Evolutionary conservation across 2,888 invertebrate genomes (phyloP).

Genomic region (Leucophenga montana): DNA sequence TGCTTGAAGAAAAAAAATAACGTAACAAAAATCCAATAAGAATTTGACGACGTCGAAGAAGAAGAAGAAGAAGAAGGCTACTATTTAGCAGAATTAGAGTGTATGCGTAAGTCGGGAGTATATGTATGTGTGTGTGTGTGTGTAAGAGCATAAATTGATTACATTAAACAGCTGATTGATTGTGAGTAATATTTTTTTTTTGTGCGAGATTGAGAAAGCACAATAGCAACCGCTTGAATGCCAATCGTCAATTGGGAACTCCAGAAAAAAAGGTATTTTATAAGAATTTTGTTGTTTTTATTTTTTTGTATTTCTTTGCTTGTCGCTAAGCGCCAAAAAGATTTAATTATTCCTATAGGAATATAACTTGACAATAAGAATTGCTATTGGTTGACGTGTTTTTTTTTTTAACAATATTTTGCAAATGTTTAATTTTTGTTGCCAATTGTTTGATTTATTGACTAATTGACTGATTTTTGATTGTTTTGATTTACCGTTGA

Average conservation of each 20-base stretch:
- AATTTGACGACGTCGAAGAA: not conserved
- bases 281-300: not conserved
- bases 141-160: not conserved
- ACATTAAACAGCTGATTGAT: not conserved
- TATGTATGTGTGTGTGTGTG: not conserved
- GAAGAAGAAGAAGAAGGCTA: not conserved
- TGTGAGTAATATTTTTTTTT: too few relatives aligned
- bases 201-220: not conserved
- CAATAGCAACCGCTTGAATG: too few relatives aligned
- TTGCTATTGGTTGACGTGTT: not conserved
- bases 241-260: not conserved
- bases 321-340: constrained; percentile 13
- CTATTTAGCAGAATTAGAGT: too few relatives aligned
- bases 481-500: not conserved
- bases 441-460: constrained; percentile 13
- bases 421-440: not conserved
- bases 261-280: not conserved
- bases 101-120: not conserved
- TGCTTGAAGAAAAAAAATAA: too few relatives aligned
- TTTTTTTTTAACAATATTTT: not conserved
- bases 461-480: constrained; percentile 6
- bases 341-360: not conserved
- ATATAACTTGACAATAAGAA: not conserved
- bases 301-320: not conserved
- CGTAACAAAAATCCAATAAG: too few relatives aligned